Evolutionary conservation across 1,140 invertebrate species (phyloP).

Genomic region (Habropoda laboriosa): DNA sequence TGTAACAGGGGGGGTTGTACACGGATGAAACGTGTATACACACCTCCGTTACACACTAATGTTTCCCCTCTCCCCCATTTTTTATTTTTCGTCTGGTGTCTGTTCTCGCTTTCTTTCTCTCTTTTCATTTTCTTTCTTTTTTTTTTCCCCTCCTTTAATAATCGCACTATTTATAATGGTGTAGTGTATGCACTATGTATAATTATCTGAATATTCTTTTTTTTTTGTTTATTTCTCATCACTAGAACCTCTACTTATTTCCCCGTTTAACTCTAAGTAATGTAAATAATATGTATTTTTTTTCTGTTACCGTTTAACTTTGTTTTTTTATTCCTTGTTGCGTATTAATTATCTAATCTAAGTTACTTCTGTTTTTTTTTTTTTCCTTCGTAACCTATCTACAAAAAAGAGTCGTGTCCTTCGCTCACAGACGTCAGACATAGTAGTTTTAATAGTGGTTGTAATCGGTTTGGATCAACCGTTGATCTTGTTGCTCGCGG

Average conservation of each 20-base stretch:
- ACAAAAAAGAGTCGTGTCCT: slow-evolving; percentile 57
- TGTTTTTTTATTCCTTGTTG: slow-evolving; percentile 42
- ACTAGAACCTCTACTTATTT: slow-evolving; percentile 77
- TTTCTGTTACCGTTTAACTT: slow-evolving; percentile 43
- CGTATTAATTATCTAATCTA: slow-evolving; percentile 65
- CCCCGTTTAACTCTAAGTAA: slow-evolving; percentile 78
- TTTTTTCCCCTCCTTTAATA: slow-evolving; percentile 17
- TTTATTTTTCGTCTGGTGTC: slow-evolving; percentile 23
- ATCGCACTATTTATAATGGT: slow-evolving; percentile 69
- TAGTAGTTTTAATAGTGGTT: slow-evolving; percentile 29
- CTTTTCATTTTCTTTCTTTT: neutral
- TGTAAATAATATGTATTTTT: slow-evolving; percentile 79
- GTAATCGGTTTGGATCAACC: slow-evolving; percentile 36
- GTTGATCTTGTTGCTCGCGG: slow-evolving; percentile 62
- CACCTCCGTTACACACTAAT: neutral
- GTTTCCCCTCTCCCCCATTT: neutral
- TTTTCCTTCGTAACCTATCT: slow-evolving; percentile 58
- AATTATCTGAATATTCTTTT: slow-evolving; percentile 56
- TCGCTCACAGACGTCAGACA: slow-evolving; percentile 39
- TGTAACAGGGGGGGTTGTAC: slow-evolving; percentile 1
- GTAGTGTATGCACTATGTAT: slow-evolving; percentile 61
- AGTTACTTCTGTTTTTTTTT: slow-evolving; percentile 42
- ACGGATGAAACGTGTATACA: neutral
- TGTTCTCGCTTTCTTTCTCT: slow-evolving; percentile 12
- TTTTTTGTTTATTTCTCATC: slow-evolving; percentile 59